phyloP scores from a whole-genome alignment of 2,113 vertebrate species.

The Toxostoma redivivum region DNA sequence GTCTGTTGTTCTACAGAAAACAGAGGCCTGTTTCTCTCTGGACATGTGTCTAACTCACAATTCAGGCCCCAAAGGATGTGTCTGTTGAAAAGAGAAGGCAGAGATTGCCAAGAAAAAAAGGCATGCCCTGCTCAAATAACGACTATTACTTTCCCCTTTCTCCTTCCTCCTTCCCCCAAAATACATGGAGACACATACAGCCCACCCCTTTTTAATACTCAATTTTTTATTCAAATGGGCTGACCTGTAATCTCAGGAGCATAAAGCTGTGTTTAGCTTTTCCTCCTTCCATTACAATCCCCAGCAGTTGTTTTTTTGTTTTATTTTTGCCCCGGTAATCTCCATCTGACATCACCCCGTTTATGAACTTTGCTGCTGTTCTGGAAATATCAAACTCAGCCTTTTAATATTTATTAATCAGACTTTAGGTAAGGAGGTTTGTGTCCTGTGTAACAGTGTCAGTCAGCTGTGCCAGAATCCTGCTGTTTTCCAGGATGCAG shows the following conservation, averaged over 20 bases:
- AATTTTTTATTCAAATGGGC: slow-evolving; percentile 30
- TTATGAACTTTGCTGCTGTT: not conserved
- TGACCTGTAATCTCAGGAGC: not conserved
- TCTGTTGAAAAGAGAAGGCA: slow-evolving; percentile 63
- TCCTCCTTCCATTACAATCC: not conserved
- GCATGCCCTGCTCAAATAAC: slow-evolving; percentile 62
- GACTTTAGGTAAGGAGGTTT: not conserved
- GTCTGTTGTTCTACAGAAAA: slow-evolving; percentile 67
- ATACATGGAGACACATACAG: not conserved
- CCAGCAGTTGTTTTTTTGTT: not conserved
- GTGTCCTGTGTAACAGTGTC: not conserved
- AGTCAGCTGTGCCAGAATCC: not conserved
- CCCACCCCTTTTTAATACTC: not conserved
- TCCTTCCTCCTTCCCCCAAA: not conserved
- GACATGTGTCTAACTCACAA: slow-evolving; percentile 58
- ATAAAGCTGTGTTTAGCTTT: not conserved
- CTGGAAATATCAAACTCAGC: not conserved
- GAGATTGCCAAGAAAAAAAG: slow-evolving; percentile 66
- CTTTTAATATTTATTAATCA: not conserved
- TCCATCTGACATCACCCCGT: not conserved
- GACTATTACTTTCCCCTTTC: not conserved
- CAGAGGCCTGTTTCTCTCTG: slow-evolving; percentile 65
- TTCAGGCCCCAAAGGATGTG: slow-evolving; percentile 36
- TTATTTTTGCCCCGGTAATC: not conserved
- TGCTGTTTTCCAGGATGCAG: not conserved